These are phyloP conservation scores for Gobius niger DNA, from an alignment of 2,113 vertebrate genomes.

Conservation along the genomic window DNA sequence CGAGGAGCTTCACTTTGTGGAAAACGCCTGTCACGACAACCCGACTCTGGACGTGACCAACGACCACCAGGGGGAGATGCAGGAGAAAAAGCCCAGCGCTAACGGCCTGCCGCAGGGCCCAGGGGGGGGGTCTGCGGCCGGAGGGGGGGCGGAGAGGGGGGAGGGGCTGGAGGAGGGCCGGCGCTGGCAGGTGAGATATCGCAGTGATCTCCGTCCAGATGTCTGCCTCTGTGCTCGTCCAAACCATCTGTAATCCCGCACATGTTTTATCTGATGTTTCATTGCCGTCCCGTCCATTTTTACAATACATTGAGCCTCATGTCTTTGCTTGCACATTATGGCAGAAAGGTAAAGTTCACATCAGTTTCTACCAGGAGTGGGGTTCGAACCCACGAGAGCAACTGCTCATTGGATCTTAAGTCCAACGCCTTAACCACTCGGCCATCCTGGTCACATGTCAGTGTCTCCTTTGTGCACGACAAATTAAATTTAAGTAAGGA, in stretches of 20 bases:
- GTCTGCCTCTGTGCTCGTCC: no score
- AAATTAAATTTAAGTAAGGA: no score
- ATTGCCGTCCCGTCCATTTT: no score
- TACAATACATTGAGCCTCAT: no score
- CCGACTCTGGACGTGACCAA: slow-evolving; percentile 94
- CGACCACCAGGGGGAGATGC: slow-evolving; percentile 89
- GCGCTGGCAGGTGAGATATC: slow-evolving; percentile 83
- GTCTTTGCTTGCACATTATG: no score
- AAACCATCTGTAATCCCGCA: no score
- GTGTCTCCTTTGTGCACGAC: no score
- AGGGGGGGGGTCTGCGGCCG: slow-evolving; percentile 46
- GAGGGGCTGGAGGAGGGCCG: slow-evolving; percentile 43
- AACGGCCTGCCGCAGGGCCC: slow-evolving; percentile 84
- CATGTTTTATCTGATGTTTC: no score
- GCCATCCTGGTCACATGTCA: not conserved
- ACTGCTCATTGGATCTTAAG: not conserved
- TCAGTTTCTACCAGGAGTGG: not conserved
- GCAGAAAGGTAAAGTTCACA: no score
- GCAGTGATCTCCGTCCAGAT: no score
- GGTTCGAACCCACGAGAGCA: not conserved
- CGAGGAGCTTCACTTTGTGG: slow-evolving; percentile 94
- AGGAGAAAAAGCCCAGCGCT: slow-evolving; percentile 89
- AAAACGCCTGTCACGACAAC: slow-evolving; percentile 98
- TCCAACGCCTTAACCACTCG: slow-evolving; percentile 3
- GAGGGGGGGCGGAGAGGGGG: not conserved